Percentiles rank a stretch among this genome's conserved stretches.
These are phyloP conservation scores for Cheirogaleus major DNA, from an alignment of 2,797 vertebrate genomes.

Conservation along the genomic window DNA sequence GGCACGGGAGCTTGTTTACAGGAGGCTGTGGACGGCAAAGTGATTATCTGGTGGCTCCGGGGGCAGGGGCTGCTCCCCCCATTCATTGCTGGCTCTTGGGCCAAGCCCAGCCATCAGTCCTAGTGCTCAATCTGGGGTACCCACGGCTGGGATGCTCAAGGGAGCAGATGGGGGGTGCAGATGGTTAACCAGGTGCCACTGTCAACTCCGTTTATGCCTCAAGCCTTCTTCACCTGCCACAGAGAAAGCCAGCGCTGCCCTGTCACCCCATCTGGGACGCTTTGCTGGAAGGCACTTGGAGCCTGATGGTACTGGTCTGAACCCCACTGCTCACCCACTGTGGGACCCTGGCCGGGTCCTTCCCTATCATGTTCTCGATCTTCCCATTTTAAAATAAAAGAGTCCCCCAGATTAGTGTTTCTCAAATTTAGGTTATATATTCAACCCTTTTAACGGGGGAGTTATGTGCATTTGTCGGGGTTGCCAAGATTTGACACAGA, in stretches of 20 bases:
- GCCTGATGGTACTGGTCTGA: not conserved
- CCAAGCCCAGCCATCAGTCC: not conserved
- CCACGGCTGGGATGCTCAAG: not conserved
- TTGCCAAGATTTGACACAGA: not conserved
- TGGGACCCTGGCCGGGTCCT: not conserved
- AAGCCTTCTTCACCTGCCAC: not conserved
- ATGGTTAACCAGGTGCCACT: not conserved
- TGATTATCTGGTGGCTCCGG: conserved; percentile 58
- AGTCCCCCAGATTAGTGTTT: not conserved
- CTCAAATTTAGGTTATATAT: not conserved
- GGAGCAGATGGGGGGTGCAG: not conserved
- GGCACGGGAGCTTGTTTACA: conserved; percentile 70
- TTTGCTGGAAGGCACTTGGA: not conserved
- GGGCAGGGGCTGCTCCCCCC: not conserved
- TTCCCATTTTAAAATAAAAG: not conserved
- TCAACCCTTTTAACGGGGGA: not conserved
- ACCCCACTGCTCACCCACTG: not conserved
- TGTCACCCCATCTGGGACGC: too few relatives aligned
- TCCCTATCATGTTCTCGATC: not conserved
- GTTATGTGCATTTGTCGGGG: not conserved
- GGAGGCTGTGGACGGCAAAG: conserved; percentile 6
- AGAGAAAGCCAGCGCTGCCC: not conserved
- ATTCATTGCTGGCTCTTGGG: not conserved
- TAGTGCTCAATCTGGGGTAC: not conserved
- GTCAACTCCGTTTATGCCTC: not conserved